phyloP scores from a whole-genome alignment of 2,113 vertebrate species.

The Pholis gunnellus region DNA sequence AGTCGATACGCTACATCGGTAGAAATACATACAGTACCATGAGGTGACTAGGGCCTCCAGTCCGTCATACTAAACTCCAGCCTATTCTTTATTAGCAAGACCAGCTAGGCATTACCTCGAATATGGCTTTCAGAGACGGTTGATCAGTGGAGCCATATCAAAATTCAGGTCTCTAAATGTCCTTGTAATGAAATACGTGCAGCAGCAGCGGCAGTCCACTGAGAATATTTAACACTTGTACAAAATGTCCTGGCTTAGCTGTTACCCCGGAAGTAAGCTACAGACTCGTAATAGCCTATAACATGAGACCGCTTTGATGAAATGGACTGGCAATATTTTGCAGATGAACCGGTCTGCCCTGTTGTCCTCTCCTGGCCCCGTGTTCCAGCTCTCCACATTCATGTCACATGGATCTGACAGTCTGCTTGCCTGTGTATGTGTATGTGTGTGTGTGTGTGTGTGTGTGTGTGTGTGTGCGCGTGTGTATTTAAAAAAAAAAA shows the following conservation, averaged over 20 bases:
- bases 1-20: not conserved
- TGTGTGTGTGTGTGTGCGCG: not conserved
- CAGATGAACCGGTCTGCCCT: conserved; percentile 13
- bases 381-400: conserved; percentile 16
- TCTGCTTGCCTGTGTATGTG: not conserved
- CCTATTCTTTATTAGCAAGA: conserved; percentile 19
- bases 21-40: not conserved
- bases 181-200: not conserved
- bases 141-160: not conserved
- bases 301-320: conserved; percentile 10
- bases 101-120: conserved; percentile 39
- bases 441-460: no score
- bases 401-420: conserved; percentile 32
- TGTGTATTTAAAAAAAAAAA: not conserved
- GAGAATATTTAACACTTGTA: conserved; percentile 17
- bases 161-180: conserved; percentile 24
- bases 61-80: conserved; percentile 1
- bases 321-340: not conserved
- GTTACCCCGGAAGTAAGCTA: not conserved
- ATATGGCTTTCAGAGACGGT: not conserved
- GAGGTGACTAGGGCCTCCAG: not conserved
- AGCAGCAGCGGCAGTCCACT: conserved; percentile 24
- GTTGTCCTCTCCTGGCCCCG: not conserved
- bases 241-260: conserved; percentile 21
- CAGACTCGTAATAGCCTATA: conserved; percentile 1